Base-by-base conservation (phyloP, 2,113 vertebrate species). In the Hirundichthys speculiger region DNA sequence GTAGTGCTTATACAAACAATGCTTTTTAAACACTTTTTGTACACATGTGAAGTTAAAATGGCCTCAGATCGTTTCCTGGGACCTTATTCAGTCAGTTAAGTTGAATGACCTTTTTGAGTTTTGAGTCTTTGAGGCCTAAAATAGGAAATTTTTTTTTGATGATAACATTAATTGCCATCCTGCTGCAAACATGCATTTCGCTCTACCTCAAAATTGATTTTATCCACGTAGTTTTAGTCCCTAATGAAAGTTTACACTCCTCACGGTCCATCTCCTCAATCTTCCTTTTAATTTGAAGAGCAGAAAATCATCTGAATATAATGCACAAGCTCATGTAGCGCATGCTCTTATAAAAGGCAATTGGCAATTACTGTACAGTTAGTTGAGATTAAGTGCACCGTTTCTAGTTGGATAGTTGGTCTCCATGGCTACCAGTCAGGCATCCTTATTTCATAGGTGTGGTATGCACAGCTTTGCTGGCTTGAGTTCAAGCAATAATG, bases 321-420 rank as follows among this genome's bases (percentile, higher is more conserved):
- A 62, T 19, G 43, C 58, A 47, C 53, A 47, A 81, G 60, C 73
- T 69, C 56, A 64, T 10, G 38, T 12, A 11, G 38, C 10, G n/a
- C 24, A 18, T 34, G 7, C 30, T 16, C 49, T 49, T 22, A 25
- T 47, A 61, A 47, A 30, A 10, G 34, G 19, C 30, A 58, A 53
- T 41, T 40, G 19, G 24, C 19, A 46, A 53, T 65, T 64, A 62
- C 27, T 3, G 4, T 48, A 50, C 12, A 25, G 19, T 42, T 49
- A 58, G 42, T 53, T 54, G 48, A 73, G 49, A 47, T 66, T 73
- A 27, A 34, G 25, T 49, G 54, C 11, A 19, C 15, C 27, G 48
- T 19, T 55, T 62, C 14, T 19, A 40, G 43, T 27, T 56, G 41
- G 69, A 50, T 18, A 38, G 43, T 51, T 58, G 30, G 50, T 79